These are phyloP conservation scores for Drosophila imparisetae DNA, from an alignment of 2,888 invertebrate genomes.

Conservation along the genomic window DNA sequence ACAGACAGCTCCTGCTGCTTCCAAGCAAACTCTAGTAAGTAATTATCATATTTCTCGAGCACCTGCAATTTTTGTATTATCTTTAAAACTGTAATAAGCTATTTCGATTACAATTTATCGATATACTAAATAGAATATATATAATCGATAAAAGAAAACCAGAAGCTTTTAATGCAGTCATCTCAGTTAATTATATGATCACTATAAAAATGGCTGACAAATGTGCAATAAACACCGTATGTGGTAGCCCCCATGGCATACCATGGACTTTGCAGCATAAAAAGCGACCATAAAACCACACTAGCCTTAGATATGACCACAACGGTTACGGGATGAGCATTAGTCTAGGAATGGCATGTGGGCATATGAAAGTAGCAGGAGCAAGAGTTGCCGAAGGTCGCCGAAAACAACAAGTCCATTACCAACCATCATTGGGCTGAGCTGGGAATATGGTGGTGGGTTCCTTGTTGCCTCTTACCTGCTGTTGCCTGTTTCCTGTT, in stretches of 20 bases:
- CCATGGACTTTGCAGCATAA: constrained; percentile 17
- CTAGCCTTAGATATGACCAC: constrained; percentile 20
- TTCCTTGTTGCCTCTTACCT: not conserved
- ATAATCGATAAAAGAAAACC: not conserved
- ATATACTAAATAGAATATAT: not conserved
- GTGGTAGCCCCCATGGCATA: constrained; percentile 21
- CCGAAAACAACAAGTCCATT: constrained; percentile 48
- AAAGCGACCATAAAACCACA: constrained; percentile 38
- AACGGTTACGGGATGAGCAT: constrained; percentile 31
- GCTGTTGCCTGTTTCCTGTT: constrained; percentile 6
- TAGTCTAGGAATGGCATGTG: constrained; percentile 5
- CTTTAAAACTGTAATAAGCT: not conserved
- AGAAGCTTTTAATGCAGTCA: not conserved
- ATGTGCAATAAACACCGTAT: constrained; percentile 20
- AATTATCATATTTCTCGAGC: not conserved
- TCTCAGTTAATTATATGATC: constrained; percentile 39
- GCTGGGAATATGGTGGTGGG: constrained; percentile 5
- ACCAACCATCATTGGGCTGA: constrained; percentile 23
- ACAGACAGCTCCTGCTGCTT: not conserved
- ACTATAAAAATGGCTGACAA: constrained; percentile 30
- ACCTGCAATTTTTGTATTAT: not conserved
- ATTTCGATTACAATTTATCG: not conserved
- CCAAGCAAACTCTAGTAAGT: not conserved
- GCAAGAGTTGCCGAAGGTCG: constrained; percentile 45
- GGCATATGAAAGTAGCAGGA: constrained; percentile 16